Evolutionary conservation across 37 sponge, comb jelly and placozoan genomes (phyloP), one percentile per base, ranked within the genome.

Genomic region (Cladorhizidae sp.): DNA sequence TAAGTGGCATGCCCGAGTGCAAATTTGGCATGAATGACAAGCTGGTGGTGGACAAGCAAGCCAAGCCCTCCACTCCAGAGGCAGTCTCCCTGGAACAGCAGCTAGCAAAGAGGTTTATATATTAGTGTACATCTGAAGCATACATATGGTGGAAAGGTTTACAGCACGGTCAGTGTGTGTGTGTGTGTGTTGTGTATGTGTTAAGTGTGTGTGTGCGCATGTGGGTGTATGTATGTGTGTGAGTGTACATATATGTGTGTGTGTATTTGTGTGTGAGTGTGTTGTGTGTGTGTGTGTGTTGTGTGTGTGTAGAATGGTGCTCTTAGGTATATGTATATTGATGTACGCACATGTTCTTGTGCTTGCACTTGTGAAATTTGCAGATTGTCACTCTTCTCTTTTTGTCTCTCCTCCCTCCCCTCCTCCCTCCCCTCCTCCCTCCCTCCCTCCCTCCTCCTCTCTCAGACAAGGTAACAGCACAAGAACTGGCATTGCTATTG

Each of bases 21-120:
- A 97, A 97, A 89, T 97, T 97, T 87, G 98, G 98, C 41, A 94
- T 97, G 95, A 97, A 97, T 76, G 98, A 97, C 65, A 97, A 97
- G 75, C 80, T 97, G 32, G 83, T 94, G 56, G 69, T 94, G 7
- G 98, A 97, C 67, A 92, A 89, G 70, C 90, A 92, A 37, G 93
- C 95, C 69, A 94, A 94, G 67, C 91, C 95, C 0, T 91, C 91
- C 23, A 90, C 91, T 26, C 77, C 82, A 49, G 91, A 94, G 45
- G 95, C 90, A 22, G 80, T 74, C 69, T 38, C 82, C 26, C 40
- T 90, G 2, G 90, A 90, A 57, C 71, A 74, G 49, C 90, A 90
- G 62, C 78, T 89, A 20, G 70, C 78, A 38, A 84, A 62, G 69
- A 90, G 79, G 85, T 84, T 55, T 3, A 64, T 31, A 7, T 15